Base-by-base conservation (phyloP, 2,888 invertebrate species). In the Aleiodes leptofemur region DNA sequence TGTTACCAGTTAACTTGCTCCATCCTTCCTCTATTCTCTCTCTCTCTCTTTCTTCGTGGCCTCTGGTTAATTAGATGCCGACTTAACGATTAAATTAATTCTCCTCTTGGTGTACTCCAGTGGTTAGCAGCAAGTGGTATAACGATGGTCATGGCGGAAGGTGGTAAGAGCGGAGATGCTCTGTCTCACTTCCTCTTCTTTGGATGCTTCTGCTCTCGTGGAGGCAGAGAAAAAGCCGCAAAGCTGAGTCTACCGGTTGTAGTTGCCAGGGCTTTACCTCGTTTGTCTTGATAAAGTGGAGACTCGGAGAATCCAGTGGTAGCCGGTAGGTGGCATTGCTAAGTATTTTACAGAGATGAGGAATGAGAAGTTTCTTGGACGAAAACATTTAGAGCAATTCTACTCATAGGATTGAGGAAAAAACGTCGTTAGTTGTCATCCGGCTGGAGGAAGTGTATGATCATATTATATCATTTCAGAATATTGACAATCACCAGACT, bases 1-100 rank as follows among this genome's bases (percentile, higher is more conserved):
- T 77, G 77, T 78, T 77, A 73, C 74, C 74, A 75, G 77, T 51
- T 72, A 23, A 59, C 23, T 9, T 29, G 14, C 43, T 57, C 16
- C n/a, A 23, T 29, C 56, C 55, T 56, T 73, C 56, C 72, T 72
- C 59, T 23, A 23, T 29, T 68, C 74, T 66, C 72, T 70, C 64
- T 66, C 72, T 70, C 64, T 76, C 56, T 43, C 48, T 48, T 23
- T 23, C 23, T 23, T 2, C 51, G 43, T 13, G 13, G 76, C 61
- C 70, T 77, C 75, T 75, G 78, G 82, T 82, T 82, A 81, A 82
- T 82, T 81, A 81, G 79, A 82, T 82, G 81, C 78, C 76, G 77
- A 78, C 76, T 79, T 80, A 78, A 80, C 80, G 82, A 82, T 82
- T 81, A 82, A 82, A 82, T 82, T 82, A 82, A 82, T 82, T 82